These are phyloP conservation scores for Entomyzon cyanotis DNA, from an alignment of 2,113 vertebrate species.

Conservation along the genomic window DNA sequence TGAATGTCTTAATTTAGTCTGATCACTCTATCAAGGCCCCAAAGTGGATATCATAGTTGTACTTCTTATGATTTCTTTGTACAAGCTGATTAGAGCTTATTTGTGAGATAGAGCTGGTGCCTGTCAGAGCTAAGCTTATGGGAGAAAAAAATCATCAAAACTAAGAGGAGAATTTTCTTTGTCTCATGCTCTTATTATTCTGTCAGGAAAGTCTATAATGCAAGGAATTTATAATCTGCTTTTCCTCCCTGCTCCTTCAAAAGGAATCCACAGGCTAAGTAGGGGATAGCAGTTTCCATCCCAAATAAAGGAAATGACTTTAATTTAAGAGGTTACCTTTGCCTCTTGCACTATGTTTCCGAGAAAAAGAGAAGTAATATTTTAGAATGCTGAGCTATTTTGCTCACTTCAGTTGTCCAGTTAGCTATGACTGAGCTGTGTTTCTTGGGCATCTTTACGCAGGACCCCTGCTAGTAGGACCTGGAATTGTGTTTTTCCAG, in stretches of 20 bases:
- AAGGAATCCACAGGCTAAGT: not conserved
- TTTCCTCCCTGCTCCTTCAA: not conserved
- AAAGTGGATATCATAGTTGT: not conserved
- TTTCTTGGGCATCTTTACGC: not conserved
- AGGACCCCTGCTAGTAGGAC: not conserved
- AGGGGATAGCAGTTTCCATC: not conserved
- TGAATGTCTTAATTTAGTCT: not conserved
- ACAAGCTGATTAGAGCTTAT: not conserved
- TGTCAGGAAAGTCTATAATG: not conserved
- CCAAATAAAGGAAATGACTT: not conserved
- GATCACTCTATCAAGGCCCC: not conserved
- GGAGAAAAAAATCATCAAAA: not conserved
- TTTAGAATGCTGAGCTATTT: not conserved
- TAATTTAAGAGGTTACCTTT: not conserved
- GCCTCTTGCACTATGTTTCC: not conserved
- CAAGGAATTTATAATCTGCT: not conserved
- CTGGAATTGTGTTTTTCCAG: not conserved
- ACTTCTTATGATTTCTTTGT: not conserved
- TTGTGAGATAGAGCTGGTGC: not conserved
- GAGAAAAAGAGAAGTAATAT: not conserved
- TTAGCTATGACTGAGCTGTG: not conserved
- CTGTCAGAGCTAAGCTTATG: not conserved
- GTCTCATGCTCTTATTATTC: not conserved
- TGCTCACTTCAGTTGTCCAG: not conserved
- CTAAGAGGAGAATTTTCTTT: not conserved